Conservation (phyloP, 2,888 invertebrate genomes). For the Ichneumoninae sp. region DNA sequence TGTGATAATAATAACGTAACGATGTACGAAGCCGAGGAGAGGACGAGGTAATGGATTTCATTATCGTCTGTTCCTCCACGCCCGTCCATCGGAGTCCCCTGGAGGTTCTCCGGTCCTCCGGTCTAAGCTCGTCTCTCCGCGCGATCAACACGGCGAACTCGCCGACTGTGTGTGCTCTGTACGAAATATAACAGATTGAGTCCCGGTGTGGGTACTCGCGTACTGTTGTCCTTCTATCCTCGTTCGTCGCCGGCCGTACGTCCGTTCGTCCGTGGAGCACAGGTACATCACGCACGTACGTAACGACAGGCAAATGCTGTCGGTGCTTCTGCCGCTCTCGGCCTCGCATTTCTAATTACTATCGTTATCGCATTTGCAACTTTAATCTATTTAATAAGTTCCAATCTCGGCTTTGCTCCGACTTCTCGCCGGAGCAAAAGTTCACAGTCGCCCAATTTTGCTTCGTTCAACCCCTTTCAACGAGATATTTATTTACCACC, state of each 20-base stretch:
- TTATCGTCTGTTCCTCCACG: slow-evolving; percentile 69
- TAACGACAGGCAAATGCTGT: slow-evolving; percentile 68
- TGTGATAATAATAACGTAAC: slow-evolving; percentile 51
- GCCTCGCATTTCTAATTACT: slow-evolving; percentile 75
- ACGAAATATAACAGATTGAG: slow-evolving; percentile 45
- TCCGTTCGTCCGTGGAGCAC: slow-evolving; percentile 24
- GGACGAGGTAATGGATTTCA: slow-evolving; percentile 75
- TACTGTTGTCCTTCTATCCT: slow-evolving; percentile 32
- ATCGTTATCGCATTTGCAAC: slow-evolving; percentile 80
- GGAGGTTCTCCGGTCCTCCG: slow-evolving; percentile 30
- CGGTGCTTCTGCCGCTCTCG: slow-evolving; percentile 22
- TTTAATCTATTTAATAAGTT: slow-evolving; percentile 80
- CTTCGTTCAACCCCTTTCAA: not conserved
- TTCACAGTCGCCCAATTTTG: not conserved
- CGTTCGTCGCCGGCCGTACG: not conserved
- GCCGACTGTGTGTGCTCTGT: not conserved
- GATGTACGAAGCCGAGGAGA: slow-evolving; percentile 22
- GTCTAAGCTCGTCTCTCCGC: not conserved
- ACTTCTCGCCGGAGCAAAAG: not conserved
- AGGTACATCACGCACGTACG: slow-evolving; percentile 42
- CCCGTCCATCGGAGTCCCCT: slow-evolving; percentile 55
- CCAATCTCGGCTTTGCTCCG: slow-evolving; percentile 69
- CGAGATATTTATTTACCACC: not conserved
- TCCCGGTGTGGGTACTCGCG: slow-evolving; percentile 33
- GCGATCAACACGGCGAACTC: slow-evolving; percentile 11